Base-by-base conservation (phyloP, 2,797 vertebrate genomes). In the Alca torda region DNA sequence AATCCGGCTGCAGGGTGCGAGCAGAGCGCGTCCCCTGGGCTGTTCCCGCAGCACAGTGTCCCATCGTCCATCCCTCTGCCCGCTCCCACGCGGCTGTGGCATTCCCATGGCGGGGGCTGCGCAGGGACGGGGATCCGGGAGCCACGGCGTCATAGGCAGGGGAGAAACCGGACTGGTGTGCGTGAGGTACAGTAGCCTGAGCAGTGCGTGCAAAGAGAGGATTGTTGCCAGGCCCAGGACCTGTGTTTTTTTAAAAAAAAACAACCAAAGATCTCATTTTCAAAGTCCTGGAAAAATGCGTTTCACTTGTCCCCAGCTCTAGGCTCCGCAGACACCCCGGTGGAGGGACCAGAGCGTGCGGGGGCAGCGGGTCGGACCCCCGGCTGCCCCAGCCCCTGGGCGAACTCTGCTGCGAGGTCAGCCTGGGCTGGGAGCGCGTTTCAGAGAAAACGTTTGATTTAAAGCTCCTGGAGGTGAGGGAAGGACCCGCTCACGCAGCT, bases 71-170 rank as follows among this genome's bases (percentile, higher is more conserved):
- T 50, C 51, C 4, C 1, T 33, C 72, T 3, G 0, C 17, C 30
- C 1, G 7, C n/a, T 35, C 57, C 67, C 2, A 4, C 1, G 8
- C 1, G 5, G 39, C 33, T 5, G 2, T 0, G 4, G 31, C 2
- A 14, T 25, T 21, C 5, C 45, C 6, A 6, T 3, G 33, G 68
- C 35, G 4, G 59, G 57, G 37, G 35, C 63, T 18, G 15, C 16
- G 16, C 30, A 43, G 54, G 77, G 25, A 12, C 8, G 11, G 61
- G 20, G 31, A 1, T 43, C 56, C 43, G 2, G 8, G 31, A 61
- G 53, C 2, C 0, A 2, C 9, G 14, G 46, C 77, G 30, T 26
- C 4, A 0, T 3, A 6, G 11, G 48, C 69, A 19, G 57, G n/a
- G 46, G 41, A 2, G 18, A 41, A 48, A 41, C 4, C 30, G 11